Percentiles rank a stretch among this genome's conserved stretches.
Evolutionary conservation across 2,113 vertebrate species (phyloP).

Genomic region (Pimephales promelas): DNA sequence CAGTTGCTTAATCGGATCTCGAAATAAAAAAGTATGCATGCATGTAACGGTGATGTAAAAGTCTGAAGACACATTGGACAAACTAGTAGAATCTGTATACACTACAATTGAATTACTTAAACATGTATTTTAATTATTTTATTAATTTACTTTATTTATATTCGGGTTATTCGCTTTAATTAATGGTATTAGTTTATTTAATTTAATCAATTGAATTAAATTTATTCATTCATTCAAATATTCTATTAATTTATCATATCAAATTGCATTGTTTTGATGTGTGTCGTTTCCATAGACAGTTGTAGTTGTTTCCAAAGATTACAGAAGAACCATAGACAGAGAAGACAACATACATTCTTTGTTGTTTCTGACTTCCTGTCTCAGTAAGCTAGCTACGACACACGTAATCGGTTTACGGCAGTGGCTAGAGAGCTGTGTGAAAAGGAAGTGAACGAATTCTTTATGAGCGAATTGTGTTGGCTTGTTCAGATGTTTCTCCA

Average conservation of each 20-base stretch:
- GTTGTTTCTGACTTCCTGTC: constrained; percentile 27
- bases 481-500: neutral
- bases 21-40: neutral
- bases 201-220: neutral
- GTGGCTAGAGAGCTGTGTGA: neutral
- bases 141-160: neutral
- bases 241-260: neutral
- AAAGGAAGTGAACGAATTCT: constrained; percentile 28
- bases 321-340: no score
- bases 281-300: neutral
- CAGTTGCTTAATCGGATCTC: neutral
- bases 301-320: no score
- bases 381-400: constrained; percentile 16
- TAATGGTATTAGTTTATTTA: neutral
- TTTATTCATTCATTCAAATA: no score
- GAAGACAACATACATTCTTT: no score
- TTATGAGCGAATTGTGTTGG: neutral
- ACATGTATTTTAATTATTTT: no score
- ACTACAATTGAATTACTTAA: neutral
- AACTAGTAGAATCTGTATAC: neutral
- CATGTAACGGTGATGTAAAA: neutral
- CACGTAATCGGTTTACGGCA: constrained; percentile 33
- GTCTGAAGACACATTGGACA: neutral
- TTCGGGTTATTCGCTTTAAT: neutral
- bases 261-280: neutral